These are phyloP conservation scores for Aurelia sp. DNA, from an alignment of 30 jellyfish, hydroid and myxozoan species.

Conservation along the genomic window DNA sequence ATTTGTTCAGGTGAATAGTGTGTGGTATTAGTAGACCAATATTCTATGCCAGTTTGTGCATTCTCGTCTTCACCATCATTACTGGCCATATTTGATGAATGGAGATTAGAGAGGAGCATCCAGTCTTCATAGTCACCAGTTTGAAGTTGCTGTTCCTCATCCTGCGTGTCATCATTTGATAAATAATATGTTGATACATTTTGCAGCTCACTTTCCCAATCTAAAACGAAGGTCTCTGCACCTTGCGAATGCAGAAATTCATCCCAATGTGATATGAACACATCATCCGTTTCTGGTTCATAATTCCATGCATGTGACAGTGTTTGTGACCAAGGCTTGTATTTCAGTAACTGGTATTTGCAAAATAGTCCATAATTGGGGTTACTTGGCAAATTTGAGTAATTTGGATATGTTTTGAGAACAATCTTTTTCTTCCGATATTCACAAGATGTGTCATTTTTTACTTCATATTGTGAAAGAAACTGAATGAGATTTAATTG, in stretches of 20 bases:
- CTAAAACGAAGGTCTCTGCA: constrained; percentile 17
- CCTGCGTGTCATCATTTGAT: background rate
- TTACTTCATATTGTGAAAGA: background rate
- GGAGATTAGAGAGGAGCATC: background rate
- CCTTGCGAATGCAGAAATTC: constrained; percentile 33
- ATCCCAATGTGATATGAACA: constrained; percentile 28
- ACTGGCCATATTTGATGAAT: background rate
- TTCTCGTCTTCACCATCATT: no score
- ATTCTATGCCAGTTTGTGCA: background rate
- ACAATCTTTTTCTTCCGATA: no score
- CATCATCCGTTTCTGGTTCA: constrained; percentile 31
- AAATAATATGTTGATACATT: background rate
- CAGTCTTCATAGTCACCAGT: constrained; percentile 2
- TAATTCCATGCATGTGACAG: constrained; percentile 55
- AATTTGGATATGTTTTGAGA: no score
- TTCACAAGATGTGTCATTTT: background rate
- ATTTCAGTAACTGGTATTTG: constrained; percentile 48
- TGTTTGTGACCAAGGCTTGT: constrained; percentile 61
- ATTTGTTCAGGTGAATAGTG: background rate
- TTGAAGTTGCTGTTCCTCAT: background rate
- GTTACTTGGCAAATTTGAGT: no score
- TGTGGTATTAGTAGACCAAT: background rate
- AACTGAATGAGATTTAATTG: background rate
- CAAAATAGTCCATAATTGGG: constrained; percentile 12
- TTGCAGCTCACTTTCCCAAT: constrained; percentile 34